Base-by-base conservation (phyloP, 35 echinoderm and acorn worm species). In the Patiria miniata region DNA sequence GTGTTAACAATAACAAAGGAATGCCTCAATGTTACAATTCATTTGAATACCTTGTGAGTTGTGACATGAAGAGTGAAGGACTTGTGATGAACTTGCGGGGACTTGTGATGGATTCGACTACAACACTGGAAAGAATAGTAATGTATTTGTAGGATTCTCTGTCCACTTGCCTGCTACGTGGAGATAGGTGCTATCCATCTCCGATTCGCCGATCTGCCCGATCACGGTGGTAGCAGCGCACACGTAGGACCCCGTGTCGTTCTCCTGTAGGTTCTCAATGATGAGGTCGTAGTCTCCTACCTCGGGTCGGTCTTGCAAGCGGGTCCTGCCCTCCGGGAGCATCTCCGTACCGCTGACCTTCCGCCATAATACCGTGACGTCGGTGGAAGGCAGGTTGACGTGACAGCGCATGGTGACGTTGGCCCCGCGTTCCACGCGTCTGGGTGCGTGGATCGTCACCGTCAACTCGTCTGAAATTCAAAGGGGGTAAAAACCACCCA, bases 301-400 rank as follows among this genome's bases (percentile, higher is more conserved):
- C 34, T 73, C 65, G 29, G 65, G 26, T 32, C 7, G 34, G 7
- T 32, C 65, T 9, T 28, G 26, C 0, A 73, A 2, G 3, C 14
- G 19, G 26, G 65, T 73, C 30, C 34, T 22, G 26, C 15, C 65
- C 23, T 73, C 23, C 7, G 26, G 26, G 26, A 73, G 34, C 23
- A 73, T 73, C 65, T 73, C 26, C 22, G 65, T 73, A 34, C 34
- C 65, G 65, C 23, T 73, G 65, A 14, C 65, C n/a, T 73, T 73
- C 29, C 34, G 65, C 65, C 65, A 73, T 14, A 73, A 7, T 10
- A 73, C 65, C 15, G 65, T 73, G 65, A 73, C 26, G 65, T 73
- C 65, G 34, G 26, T 73, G 65, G 65, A 73, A 10, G 65, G 65
- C 34, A 73, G 7, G 65, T 73, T 73, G 26, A 73, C 65, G 26